Conservation (phyloP, 2,797 vertebrate genomes). For the Falco peregrinus region DNA sequence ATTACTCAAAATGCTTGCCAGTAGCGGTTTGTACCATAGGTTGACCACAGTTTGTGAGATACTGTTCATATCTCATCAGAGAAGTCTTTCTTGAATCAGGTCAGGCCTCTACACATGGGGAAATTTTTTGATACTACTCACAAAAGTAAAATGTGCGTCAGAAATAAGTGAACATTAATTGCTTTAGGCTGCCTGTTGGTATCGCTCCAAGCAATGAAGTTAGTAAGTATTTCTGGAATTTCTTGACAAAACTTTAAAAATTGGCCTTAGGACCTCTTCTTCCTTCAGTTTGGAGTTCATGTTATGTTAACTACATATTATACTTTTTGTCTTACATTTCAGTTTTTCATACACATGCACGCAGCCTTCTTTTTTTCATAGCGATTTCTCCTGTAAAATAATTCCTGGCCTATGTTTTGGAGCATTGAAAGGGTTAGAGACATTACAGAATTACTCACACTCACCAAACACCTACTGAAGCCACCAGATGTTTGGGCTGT, state of each 20-base stretch:
- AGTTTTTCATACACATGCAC: neutral
- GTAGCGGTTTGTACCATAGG: neutral
- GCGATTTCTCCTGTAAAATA: neutral
- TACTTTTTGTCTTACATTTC: neutral
- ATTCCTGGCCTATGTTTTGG: neutral
- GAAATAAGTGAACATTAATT: neutral
- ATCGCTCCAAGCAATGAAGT: neutral
- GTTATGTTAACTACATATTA: neutral
- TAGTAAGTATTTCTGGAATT: slow-evolving; percentile 35
- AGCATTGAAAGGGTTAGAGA: neutral
- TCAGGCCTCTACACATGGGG: neutral
- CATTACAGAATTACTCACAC: neutral
- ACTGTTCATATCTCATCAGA: neutral
- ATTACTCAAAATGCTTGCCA: neutral
- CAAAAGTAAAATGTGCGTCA: neutral
- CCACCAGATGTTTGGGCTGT: neutral
- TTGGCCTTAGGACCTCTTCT: neutral
- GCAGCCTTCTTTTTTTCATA: rapidly evolving
- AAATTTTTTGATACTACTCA: neutral
- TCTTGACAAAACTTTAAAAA: slow-evolving; percentile 6
- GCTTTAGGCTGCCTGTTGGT: neutral
- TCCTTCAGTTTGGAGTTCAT: neutral
- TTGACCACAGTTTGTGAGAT: neutral
- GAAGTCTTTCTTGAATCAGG: neutral
- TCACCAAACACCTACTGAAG: neutral